Base-by-base conservation (phyloP, 2,113 vertebrate species). In the Myodes glareolus region DNA sequence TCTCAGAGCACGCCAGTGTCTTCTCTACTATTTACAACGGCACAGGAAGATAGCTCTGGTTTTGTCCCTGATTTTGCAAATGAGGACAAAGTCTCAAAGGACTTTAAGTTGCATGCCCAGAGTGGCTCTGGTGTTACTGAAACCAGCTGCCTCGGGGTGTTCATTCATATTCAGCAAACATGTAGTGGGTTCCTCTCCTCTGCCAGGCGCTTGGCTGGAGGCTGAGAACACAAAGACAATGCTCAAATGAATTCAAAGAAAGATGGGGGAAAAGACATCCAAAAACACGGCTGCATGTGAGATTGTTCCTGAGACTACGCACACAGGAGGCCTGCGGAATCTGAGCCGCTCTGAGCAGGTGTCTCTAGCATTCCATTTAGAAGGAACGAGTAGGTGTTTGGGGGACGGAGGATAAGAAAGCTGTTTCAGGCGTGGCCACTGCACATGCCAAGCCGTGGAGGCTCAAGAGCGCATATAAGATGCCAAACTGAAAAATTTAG, bases 111-210 rank as follows among this genome's bases (percentile, higher is more conserved):
- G 88, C 91, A 63, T 85, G 78, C 84, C 92, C 88, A 11, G 82
- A 29, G 75, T 96, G 92, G 82, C 80, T 85, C 75, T 0, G 25
- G 76, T 92, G 80, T 93, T 88, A 85, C 90, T 76, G 80, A 90
- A 88, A 42, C 85, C 91, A 97, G 95, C 97, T 97, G 94, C 75
- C 85, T 92, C 3, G 0, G 80, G 0, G 80, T 81, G 45, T 97
- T 95, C 95, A 97, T 97, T 97, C 97, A 96, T 94, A 98, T 97
- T 97, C 97, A 98, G 90, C 50, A 95, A 97, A 97, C 96, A 97
- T 58, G 47, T 58, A 92, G 93, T 70, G 92, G 95, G 94, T 77
- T 96, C 87, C 92, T 85, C 42, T 92, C 84, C 80, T 85, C 90
- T 97, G 96, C 95, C 95, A 98, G 94, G 80, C 1, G 1, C 77